Evolutionary conservation across 2,113 vertebrate genomes (phyloP), one percentile per base, ranked within the genome.

Genomic region (Mohoua ochrocephala): DNA sequence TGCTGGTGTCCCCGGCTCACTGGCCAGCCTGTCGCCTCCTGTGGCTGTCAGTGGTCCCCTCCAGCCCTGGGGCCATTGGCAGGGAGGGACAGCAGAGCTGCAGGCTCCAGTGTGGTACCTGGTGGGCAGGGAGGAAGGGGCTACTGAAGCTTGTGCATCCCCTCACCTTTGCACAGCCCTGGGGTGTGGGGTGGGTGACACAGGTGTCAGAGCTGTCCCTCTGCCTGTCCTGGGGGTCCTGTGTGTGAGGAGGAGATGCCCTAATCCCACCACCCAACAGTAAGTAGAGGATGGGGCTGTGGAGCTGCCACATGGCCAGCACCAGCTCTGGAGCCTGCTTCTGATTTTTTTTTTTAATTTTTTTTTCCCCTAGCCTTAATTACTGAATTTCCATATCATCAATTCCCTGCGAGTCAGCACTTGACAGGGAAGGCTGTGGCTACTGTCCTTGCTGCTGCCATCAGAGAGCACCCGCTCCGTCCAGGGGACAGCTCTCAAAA

Each of bases 401-500:
- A 96, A 88, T 80, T 80, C 89, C 63, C 77, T 93, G 31, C 4
- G 0, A 84, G 85, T 89, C 76, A 83, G 92, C 57, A 60, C 33
- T 95, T 97, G 95, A 96, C 93, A 95, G 69, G 53, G 61, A 92
- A 71, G 63, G 56, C 96, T 88, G 64, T 84, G 78, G 74, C 76
- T 84, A 84, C 64, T 73, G 77, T 83, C 88, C 92, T 93, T 71
- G 57, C 76, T 88, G 52, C 78, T 95, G 92, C 97, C 95, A 71
- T 96, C 44, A 20, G 97, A 97, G 96, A 97, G 70, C 70, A 84
- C 79, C 70, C 44, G 2, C 93, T 90, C 86, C 0, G 30, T 96
- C 96, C 93, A 89, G 96, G 97, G 96, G 91, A 95, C 92, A 96
- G 92, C 93, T 97, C 96, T 97, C 97, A 95, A 97, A 97, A 98